These are phyloP conservation scores for Caerostris darwini DNA, from an alignment of 1,140 invertebrate genomes.

Conservation along the genomic window DNA sequence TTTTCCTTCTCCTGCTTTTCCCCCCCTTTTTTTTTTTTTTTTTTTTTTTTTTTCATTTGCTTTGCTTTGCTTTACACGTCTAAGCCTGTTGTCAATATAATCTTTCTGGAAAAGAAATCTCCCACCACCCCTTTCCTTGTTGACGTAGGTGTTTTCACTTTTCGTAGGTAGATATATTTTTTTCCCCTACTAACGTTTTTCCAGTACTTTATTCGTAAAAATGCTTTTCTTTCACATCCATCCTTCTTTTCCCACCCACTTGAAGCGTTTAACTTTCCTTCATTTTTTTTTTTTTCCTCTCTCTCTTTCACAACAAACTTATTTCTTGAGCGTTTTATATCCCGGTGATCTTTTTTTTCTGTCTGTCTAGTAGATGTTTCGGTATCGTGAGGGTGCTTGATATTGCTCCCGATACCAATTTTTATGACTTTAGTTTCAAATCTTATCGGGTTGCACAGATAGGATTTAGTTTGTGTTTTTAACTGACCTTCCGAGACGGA, in stretches of 20 bases:
- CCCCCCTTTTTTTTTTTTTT: neutral
- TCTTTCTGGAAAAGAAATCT: slow-evolving; percentile 29
- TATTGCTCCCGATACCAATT: slow-evolving; percentile 29
- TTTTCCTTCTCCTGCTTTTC: no score
- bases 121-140: slow-evolving; percentile 11
- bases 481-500: slow-evolving; percentile 33
- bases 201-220: slow-evolving; percentile 42
- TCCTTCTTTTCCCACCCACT: neutral
- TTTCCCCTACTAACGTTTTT: neutral
- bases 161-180: slow-evolving; percentile 56
- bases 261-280: slow-evolving; percentile 20
- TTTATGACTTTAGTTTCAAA: slow-evolving; percentile 58
- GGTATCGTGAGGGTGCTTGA: neutral
- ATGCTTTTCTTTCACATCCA: slow-evolving; percentile 39
- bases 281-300: neutral
- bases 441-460: slow-evolving; percentile 48
- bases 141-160: slow-evolving; percentile 63
- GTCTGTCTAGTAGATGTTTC: no score
- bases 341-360: neutral
- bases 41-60: neutral
- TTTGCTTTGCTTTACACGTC: slow-evolving; percentile 2
- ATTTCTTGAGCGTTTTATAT: neutral
- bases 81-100: slow-evolving; percentile 70
- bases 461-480: slow-evolving; percentile 40
- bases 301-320: neutral